These are phyloP conservation scores for Alectura lathami DNA, from an alignment of 2,113 vertebrate species.

Conservation along the genomic window DNA sequence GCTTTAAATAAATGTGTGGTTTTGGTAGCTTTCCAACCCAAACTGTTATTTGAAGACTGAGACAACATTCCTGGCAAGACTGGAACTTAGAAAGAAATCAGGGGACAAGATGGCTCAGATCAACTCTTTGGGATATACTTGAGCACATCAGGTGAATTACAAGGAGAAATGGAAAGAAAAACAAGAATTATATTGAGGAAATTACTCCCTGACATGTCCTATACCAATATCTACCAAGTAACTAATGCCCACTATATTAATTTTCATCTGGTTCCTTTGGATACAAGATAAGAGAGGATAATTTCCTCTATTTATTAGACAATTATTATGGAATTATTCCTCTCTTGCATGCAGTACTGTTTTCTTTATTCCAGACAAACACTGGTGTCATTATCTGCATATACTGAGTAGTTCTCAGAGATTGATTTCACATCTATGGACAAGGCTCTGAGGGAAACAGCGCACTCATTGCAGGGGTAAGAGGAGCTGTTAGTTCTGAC, in stretches of 20 bases:
- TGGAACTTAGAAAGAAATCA: background rate
- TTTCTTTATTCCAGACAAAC: background rate
- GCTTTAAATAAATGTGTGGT: background rate
- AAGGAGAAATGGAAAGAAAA: background rate
- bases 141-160: background rate
- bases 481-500: background rate
- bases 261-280: background rate
- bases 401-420: background rate
- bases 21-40: background rate
- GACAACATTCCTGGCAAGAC: background rate
- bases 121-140: background rate
- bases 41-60: background rate
- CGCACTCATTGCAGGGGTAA: background rate
- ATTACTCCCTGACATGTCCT: background rate
- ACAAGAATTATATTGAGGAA: background rate
- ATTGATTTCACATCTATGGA: background rate
- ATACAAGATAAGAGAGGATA: background rate
- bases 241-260: background rate
- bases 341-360: background rate
- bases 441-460: background rate
- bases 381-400: background rate
- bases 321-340: background rate
- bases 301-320: background rate
- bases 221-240: background rate
- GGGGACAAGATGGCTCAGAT: background rate